Base-by-base conservation (phyloP, 1,140 invertebrate genomes). In the Magallana gigas region DNA sequence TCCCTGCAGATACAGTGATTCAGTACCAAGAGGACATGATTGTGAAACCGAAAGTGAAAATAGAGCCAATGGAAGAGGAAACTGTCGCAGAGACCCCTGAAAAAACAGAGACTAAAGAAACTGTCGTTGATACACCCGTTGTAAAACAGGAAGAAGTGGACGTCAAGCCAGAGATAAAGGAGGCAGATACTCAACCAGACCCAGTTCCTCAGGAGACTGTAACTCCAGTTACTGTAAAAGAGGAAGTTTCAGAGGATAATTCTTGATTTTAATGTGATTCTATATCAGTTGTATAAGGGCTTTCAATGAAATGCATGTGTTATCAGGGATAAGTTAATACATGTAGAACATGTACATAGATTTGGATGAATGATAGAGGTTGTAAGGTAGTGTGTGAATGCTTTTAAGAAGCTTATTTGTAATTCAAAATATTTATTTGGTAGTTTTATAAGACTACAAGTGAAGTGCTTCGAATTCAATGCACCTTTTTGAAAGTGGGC, bases 1-100 rank as follows among this genome's bases (percentile, higher is more conserved):
- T 88, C 14, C 88, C 88, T 4, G 64, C 83, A 23, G 87, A 87
- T 57, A 87, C 87, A 60, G 83, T 85, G 59, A 84, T 84, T 59
- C 57, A 84, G 11, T 84, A 84, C 59, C 23, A 84, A 18, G 83
- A 84, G 56, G 23, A 62, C 2, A 84, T 84, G 83, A 84, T 84
- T 23, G 83, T 84, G n/a, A 84, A 84, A 60, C 59, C 83, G 5
- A 84, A 84, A 84, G 29, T 62, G 58, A 84, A 84, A 60, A 36
- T 60, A 60, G 83, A 84, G 36, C 57, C 57, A 82, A 16, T 14
- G 16, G 80, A 82, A n/a, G 48, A 56, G 57, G 80, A 82, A 18
- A 82, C 36, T 56, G 9, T 36, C 36, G 6, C 8, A 23, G 68
- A 71, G 18, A 71, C 68, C 36, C 68, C n/a, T 48, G 36, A 82